A percentile compares a stretch with the other conserved stretches of the same genome.
These are phyloP conservation scores for Thrips palmi DNA, from an alignment of 1,140 invertebrate genomes.

Conservation along the genomic window DNA sequence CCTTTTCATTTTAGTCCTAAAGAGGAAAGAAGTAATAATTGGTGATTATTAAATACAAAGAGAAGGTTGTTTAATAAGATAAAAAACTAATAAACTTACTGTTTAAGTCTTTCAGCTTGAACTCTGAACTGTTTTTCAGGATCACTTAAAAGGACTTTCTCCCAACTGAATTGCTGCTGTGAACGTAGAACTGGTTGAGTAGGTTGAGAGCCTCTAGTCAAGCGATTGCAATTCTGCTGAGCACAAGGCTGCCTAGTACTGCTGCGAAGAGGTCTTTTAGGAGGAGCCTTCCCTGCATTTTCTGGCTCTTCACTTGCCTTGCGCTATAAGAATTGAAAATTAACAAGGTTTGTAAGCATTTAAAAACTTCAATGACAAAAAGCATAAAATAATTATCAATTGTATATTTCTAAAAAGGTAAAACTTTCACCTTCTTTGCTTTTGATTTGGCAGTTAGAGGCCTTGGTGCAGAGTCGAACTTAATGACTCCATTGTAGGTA, in stretches of 20 bases:
- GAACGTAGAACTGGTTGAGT: slow-evolving; percentile 10
- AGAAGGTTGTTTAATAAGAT: not conserved
- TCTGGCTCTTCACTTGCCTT: not conserved
- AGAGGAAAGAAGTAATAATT: not conserved
- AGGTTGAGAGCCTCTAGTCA: slow-evolving; percentile 9
- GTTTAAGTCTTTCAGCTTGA: slow-evolving; percentile 7
- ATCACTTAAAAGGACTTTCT: slow-evolving; percentile 16
- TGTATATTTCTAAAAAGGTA: not conserved
- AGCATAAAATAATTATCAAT: not conserved
- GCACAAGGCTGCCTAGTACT: not conserved
- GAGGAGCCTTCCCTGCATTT: slow-evolving; percentile 3
- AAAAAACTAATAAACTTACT: not conserved
- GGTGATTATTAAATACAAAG: not conserved
- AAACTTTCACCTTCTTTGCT: slow-evolving; percentile 11
- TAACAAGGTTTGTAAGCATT: not conserved
- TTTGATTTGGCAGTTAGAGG: slow-evolving; percentile 9
- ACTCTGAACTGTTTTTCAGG: slow-evolving; percentile 15
- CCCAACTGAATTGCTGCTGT: slow-evolving; percentile 17
- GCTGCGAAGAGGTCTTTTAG: not conserved
- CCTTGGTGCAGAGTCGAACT: not conserved
- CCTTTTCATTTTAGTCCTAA: not conserved
- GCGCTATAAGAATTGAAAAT: not conserved
- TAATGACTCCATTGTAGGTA: slow-evolving; percentile 1
- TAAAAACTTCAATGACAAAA: not conserved
- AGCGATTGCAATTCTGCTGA: slow-evolving; percentile 4